Conservation (phyloP, 2,797 vertebrate genomes). For the Melanotaenia boesemani region DNA sequence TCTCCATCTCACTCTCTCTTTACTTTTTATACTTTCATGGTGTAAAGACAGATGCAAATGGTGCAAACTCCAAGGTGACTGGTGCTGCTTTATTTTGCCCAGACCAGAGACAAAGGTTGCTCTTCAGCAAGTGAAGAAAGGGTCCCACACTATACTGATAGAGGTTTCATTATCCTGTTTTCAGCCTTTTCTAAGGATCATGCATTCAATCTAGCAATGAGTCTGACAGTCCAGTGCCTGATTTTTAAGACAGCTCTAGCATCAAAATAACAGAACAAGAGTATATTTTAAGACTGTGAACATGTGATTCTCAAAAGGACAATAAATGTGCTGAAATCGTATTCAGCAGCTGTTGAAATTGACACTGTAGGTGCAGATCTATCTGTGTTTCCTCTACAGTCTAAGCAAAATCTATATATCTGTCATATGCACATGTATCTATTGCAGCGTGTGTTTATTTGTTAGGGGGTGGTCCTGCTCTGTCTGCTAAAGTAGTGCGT, state of each 20-base stretch:
- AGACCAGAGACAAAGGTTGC: slow-evolving; percentile 75
- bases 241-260: slow-evolving; percentile 26
- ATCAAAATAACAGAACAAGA: slow-evolving; percentile 8
- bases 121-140: slow-evolving; percentile 68
- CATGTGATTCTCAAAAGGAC: neutral
- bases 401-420: slow-evolving; percentile 47
- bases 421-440: slow-evolving; percentile 55
- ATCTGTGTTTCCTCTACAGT: slow-evolving; percentile 28
- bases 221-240: slow-evolving; percentile 26
- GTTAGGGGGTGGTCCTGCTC: slow-evolving; percentile 70
- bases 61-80: slow-evolving; percentile 79
- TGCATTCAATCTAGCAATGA: slow-evolving; percentile 52
- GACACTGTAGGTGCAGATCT: neutral
- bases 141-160: slow-evolving; percentile 69
- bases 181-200: slow-evolving; percentile 41
- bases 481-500: slow-evolving; percentile 51
- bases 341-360: neutral
- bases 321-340: neutral
- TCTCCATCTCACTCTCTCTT: slow-evolving; percentile 65
- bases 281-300: slow-evolving; percentile 8
- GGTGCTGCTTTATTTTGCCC: slow-evolving; percentile 77
- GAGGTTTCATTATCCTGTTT: slow-evolving; percentile 65
- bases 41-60: slow-evolving; percentile 78
- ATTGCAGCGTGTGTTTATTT: slow-evolving; percentile 72
- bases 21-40: slow-evolving; percentile 74